Conservation (phyloP, 2,797 vertebrate species). For the Odontamblyopus rebecca region DNA sequence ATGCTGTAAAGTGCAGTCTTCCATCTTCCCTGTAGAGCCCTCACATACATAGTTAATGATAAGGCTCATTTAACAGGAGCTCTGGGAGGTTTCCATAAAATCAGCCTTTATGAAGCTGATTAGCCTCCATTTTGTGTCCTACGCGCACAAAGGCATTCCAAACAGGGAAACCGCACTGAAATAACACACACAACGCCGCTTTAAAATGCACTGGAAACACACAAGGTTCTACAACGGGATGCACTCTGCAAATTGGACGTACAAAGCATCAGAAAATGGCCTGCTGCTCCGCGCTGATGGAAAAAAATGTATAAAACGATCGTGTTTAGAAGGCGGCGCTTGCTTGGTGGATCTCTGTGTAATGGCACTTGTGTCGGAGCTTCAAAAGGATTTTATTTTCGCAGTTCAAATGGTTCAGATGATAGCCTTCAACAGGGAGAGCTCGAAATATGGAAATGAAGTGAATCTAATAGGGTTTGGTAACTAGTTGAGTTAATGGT, state of each 20-base stretch:
- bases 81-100: conserved; percentile 49
- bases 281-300: background rate
- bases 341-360: background rate
- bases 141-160: conserved; percentile 19
- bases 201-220: conserved; percentile 40
- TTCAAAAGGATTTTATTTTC: background rate
- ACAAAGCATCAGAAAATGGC: background rate
- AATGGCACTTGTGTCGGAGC: background rate
- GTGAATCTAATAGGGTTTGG: background rate
- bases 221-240: conserved; percentile 5
- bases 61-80: conserved; percentile 56
- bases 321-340: background rate
- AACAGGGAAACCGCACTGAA: conserved; percentile 11
- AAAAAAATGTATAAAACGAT: conserved; percentile 6
- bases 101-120: conserved; percentile 46
- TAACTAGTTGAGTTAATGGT: background rate
- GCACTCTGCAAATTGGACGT: conserved; percentile 18
- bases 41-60: conserved; percentile 50
- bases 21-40: conserved; percentile 38
- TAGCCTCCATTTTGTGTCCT: conserved; percentile 41
- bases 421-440: background rate
- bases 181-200: conserved; percentile 8
- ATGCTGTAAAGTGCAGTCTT: conserved; percentile 32
- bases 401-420: background rate
- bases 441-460: background rate